These are phyloP conservation scores for Nymphalis urticae DNA, from an alignment of 2,888 invertebrate species.

Conservation along the genomic window DNA sequence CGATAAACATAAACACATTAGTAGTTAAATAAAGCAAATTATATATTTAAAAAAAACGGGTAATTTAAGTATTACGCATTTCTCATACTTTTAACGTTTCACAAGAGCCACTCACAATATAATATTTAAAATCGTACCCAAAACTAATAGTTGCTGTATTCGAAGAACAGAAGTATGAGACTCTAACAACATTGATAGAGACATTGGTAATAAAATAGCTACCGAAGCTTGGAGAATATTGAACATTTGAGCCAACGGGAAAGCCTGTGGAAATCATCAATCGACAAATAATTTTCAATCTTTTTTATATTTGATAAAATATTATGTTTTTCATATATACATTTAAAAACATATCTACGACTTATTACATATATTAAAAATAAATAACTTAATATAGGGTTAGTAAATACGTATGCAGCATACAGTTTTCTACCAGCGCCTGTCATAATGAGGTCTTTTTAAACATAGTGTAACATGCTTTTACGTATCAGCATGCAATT, in stretches of 20 bases:
- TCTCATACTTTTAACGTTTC: constrained; percentile 36
- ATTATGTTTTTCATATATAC: background rate
- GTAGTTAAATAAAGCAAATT: constrained; percentile 2
- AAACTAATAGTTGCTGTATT: constrained; percentile 78
- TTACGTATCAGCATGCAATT: constrained; percentile 41
- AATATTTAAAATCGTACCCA: constrained; percentile 77
- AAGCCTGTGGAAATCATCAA: constrained; percentile 77
- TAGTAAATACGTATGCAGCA: too few species aligned
- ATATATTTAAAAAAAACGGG: constrained; percentile 4
- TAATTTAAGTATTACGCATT: constrained; percentile 4
- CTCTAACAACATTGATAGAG: constrained; percentile 80
- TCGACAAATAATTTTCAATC: constrained; percentile 20
- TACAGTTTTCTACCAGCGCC: constrained; percentile 42
- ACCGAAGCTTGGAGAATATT: constrained; percentile 85
- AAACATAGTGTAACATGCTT: constrained; percentile 26
- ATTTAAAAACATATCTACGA: too few species aligned
- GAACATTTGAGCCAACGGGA: constrained; percentile 88
- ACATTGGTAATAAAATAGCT: constrained; percentile 79
- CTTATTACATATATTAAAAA: too few species aligned
- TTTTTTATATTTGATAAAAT: constrained; percentile 11
- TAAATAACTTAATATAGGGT: too few species aligned
- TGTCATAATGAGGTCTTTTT: constrained; percentile 55
- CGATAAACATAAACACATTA: constrained; percentile 8
- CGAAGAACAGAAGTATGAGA: constrained; percentile 80
- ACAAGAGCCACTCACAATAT: constrained; percentile 44